Evolutionary conservation across 2,888 invertebrate species (phyloP), one percentile per base, ranked within the genome.

Genomic region (Flabesymbios commensalis): DNA sequence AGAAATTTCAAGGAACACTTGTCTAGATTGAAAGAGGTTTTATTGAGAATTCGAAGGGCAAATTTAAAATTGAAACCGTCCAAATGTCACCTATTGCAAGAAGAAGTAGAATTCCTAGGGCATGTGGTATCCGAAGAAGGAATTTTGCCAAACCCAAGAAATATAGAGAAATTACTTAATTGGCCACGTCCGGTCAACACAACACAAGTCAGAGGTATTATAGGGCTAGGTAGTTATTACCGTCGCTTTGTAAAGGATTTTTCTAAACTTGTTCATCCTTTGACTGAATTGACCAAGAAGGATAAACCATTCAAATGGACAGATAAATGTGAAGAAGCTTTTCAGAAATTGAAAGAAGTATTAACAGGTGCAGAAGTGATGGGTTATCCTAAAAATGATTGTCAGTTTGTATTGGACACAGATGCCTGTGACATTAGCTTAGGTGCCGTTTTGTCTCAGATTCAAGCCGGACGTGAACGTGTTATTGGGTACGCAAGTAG

Each of bases 161-260:
- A 26, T 5, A 49, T 28, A 28, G 29, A 28, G 7, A 49, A 29
- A 22, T 10, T 49, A 10, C 7, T 26, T 10, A 14, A 22, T 5
- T 49, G 49, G 49, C 49, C 49, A 4, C 10, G 5, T 1, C 65
- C 67, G 17, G 41, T 22, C 0, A 39, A 22, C 19, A 26, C 51
- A 0, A 65, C 61, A 28, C 57, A 70, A 28, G 43, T 70, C 0
- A 59, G 63, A 43, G 22, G 41, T 14, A 70, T 70, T 41, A 29
- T 71, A 10, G 67, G 71, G 5, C 39, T n/a, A n/a, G n/a, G n/a
- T n/a, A n/a, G n/a, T 22, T 68, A 69, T 26, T 61, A 69, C 42
- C 32, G 70, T 3, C 17, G n/a, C 1, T 65, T 67, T 36, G 54
- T 65, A 0, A 45, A 39, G 31, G 57, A 59, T 26, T 65, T 62